Conservation (phyloP, 2,888 invertebrate species). For the Ochropleura leucogaster region DNA sequence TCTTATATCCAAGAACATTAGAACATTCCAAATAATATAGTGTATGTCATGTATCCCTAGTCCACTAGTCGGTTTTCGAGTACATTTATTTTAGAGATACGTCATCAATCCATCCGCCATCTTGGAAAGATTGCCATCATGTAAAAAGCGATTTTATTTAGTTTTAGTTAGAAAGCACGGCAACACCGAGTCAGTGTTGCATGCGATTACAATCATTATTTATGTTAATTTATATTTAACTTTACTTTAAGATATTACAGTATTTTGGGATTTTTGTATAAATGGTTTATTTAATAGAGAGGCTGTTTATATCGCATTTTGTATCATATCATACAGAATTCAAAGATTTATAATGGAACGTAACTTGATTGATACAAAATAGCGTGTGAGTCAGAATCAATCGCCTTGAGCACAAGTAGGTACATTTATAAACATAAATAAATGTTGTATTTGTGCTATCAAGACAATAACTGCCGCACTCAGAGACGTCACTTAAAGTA, state of each 20-base stretch:
- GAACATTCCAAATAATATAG: conserved; percentile 6
- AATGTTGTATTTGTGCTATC: conserved; percentile 47
- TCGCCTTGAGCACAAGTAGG: conserved; percentile 32
- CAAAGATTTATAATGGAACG: background rate
- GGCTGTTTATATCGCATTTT: conserved; percentile 41
- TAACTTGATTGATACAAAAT: conserved; percentile 37
- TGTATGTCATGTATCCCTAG: conserved; percentile 31
- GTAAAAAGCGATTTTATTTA: conserved; percentile 58
- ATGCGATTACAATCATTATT: conserved; percentile 44
- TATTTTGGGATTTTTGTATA: conserved; percentile 52
- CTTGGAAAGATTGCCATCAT: conserved; percentile 69
- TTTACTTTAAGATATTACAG: conserved; percentile 48
- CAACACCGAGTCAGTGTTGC: conserved; percentile 32
- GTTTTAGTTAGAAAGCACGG: conserved; percentile 35
- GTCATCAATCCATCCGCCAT: conserved; percentile 74
- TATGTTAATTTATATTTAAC: conserved; percentile 56
- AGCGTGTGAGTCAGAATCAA: conserved; percentile 15
- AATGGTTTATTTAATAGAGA: conserved; percentile 27
- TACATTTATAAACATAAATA: conserved; percentile 42
- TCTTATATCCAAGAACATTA: background rate
- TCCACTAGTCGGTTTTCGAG: conserved; percentile 38
- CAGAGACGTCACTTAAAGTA: conserved; percentile 8
- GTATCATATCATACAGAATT: conserved; percentile 36
- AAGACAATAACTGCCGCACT: background rate
- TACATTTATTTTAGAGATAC: conserved; percentile 18